Evolutionary conservation across 2,113 vertebrate species (phyloP).

Genomic region (Puffinus mauretanicus): DNA sequence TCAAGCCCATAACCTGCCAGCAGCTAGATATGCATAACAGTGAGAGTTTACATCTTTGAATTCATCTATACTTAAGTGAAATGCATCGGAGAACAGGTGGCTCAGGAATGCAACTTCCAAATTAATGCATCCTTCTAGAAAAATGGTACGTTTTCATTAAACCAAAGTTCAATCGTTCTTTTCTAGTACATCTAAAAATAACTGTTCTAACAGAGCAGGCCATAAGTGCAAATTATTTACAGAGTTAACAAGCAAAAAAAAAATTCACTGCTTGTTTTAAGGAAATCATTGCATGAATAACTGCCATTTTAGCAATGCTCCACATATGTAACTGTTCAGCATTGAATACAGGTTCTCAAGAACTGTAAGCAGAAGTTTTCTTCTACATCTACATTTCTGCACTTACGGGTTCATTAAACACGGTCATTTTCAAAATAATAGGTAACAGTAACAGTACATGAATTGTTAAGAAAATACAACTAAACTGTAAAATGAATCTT

Average conservation of each 20-base stretch:
- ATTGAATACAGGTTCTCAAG: background rate
- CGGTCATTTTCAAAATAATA: conserved; percentile 45
- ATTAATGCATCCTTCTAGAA: conserved; percentile 8
- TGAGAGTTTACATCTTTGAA: background rate
- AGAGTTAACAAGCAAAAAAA: background rate
- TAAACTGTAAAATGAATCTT: conserved; percentile 49
- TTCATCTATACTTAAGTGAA: conserved; percentile 6
- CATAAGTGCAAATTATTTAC: conserved; percentile 11
- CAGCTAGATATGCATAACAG: background rate
- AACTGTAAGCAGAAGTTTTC: conserved; percentile 14
- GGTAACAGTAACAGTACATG: background rate
- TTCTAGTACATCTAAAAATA: background rate
- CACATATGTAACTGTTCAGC: conserved; percentile 10
- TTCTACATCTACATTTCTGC: conserved; percentile 31
- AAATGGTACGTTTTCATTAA: background rate
- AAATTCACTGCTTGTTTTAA: background rate
- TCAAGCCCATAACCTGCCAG: background rate
- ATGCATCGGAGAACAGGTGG: conserved; percentile 7
- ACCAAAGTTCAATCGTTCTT: background rate
- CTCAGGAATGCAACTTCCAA: conserved; percentile 1
- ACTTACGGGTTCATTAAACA: conserved; percentile 49
- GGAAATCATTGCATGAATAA: background rate
- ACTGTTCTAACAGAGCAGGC: background rate
- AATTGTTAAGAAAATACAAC: conserved; percentile 32
- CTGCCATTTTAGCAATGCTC: background rate